phyloP scores from a whole-genome alignment of 2,797 vertebrate species.

The Antrozous pallidus region DNA sequence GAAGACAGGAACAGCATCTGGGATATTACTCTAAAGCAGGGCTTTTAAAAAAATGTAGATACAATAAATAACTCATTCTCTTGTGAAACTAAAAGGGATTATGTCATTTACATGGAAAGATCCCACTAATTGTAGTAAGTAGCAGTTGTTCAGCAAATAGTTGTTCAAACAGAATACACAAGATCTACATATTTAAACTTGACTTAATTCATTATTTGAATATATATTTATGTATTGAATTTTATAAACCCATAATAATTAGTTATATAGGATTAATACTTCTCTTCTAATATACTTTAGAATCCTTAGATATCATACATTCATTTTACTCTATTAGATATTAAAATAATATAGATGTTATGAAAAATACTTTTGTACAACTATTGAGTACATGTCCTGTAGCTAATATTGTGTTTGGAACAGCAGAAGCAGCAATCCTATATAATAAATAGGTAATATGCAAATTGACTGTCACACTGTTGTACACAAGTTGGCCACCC shows the following conservation, averaged over 20 bases:
- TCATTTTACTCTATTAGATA: background rate
- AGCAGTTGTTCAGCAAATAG: background rate
- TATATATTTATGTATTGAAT: background rate
- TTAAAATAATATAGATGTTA: background rate
- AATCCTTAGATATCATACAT: background rate
- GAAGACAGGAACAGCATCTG: background rate
- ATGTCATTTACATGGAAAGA: background rate
- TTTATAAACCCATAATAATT: background rate
- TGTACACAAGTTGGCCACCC: no score
- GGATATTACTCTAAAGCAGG: background rate
- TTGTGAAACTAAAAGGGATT: background rate
- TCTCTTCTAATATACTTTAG: background rate
- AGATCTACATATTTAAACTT: background rate
- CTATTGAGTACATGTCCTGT: background rate
- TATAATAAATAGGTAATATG: no score
- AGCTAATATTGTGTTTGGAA: background rate
- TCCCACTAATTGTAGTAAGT: background rate
- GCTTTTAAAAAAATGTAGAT: background rate
- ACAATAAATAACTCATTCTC: background rate
- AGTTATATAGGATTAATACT: background rate
- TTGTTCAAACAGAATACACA: background rate
- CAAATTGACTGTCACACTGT: no score
- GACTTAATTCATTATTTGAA: background rate
- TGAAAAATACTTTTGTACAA: constrained; percentile 5
- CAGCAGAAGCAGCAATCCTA: background rate